Conservation (phyloP, 35 echinoderm and acorn worm species). For the Anneissia japonica region DNA sequence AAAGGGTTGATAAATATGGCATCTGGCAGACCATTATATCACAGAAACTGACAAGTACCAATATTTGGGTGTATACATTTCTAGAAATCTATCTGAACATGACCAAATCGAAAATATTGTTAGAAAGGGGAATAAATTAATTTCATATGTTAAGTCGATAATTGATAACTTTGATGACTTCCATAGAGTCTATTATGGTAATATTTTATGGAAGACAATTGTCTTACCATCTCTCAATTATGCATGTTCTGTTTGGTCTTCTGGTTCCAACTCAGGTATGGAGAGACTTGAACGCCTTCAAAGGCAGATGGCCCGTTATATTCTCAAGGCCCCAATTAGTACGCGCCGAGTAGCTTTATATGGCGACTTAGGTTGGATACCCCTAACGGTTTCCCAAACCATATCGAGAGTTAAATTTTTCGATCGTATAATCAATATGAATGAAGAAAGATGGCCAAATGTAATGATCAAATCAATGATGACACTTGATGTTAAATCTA, state of each 20-base stretch:
- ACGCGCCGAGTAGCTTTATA: not conserved
- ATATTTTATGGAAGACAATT: not conserved
- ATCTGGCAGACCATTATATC: not conserved
- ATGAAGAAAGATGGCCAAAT: not conserved
- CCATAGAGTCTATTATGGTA: too few species aligned
- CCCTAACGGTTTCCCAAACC: not conserved
- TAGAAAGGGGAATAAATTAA: too few species aligned
- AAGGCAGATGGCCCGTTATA: not conserved
- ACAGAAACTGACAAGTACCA: not conserved
- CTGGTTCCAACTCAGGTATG: not conserved
- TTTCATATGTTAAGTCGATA: too few species aligned
- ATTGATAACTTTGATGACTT: too few species aligned
- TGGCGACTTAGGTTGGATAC: not conserved
- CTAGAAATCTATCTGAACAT: not conserved
- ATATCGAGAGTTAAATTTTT: not conserved
- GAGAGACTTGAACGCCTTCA: not conserved
- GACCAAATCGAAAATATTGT: not conserved
- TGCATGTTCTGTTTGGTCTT: not conserved
- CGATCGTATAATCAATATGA: not conserved
- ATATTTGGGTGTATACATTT: not conserved
- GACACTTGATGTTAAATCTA: not conserved
- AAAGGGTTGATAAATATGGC: not conserved
- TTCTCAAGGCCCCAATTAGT: not conserved
- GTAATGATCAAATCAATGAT: not conserved
- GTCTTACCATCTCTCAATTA: not conserved